Conservation (phyloP, 2,113 vertebrate genomes). For the Marcusenius ussheri region DNA sequence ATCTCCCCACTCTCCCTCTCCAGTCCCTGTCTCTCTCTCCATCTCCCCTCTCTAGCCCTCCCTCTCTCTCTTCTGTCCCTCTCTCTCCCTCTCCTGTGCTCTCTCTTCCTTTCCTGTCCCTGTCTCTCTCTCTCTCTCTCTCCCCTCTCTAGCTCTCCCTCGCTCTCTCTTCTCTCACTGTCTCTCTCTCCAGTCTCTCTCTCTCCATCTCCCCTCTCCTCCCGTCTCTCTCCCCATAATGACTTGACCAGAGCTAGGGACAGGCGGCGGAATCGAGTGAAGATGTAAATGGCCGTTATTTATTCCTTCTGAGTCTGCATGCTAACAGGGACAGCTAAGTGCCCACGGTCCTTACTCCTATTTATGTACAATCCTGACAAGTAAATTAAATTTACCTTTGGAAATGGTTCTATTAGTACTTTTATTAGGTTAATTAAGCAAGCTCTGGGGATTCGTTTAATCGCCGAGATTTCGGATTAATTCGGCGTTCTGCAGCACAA, state of each 20-base stretch:
- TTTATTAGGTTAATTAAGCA: slow-evolving; percentile 95
- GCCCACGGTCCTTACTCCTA: slow-evolving; percentile 52
- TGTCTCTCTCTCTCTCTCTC: no score
- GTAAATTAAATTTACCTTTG: slow-evolving; percentile 95
- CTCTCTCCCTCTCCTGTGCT: no score
- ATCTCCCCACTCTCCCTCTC: background rate
- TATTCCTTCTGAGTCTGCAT: slow-evolving; percentile 34
- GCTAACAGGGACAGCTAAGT: slow-evolving; percentile 40
- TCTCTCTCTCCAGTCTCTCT: background rate
- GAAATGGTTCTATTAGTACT: slow-evolving; percentile 90
- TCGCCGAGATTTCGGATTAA: slow-evolving; percentile 62
- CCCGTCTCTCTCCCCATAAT: slow-evolving; percentile 37
- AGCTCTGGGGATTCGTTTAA: slow-evolving; percentile 80
- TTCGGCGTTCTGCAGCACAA: slow-evolving; percentile 42
- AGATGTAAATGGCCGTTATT: slow-evolving; percentile 41
- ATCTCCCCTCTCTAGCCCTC: no score
- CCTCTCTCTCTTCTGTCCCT: no score
- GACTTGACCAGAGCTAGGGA: slow-evolving; percentile 41
- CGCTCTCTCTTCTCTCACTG: no score
- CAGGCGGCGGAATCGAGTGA: slow-evolving; percentile 41
- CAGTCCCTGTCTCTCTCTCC: background rate
- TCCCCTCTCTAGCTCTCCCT: no score
- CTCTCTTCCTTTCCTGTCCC: no score
- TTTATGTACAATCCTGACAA: slow-evolving; percentile 80
- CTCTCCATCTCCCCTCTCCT: slow-evolving; percentile 8